Evolutionary conservation across 2,113 vertebrate genomes (phyloP).

Genomic region (Kryptolebias marmoratus): DNA sequence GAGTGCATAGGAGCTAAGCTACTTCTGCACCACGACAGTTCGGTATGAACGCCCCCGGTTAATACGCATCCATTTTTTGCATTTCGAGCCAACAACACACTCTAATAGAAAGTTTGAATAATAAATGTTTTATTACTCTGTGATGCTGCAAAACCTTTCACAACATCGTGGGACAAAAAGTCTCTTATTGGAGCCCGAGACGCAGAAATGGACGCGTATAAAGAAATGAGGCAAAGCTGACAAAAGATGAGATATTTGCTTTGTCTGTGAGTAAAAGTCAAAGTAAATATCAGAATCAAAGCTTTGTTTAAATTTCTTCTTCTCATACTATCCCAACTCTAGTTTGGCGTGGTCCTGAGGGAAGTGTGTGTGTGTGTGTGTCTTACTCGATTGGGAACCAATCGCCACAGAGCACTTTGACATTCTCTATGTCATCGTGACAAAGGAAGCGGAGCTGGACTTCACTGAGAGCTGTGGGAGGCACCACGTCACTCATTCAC

Average conservation of each 20-base stretch:
- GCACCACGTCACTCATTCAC: conserved; percentile 99
- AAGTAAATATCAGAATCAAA: neutral
- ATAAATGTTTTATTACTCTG: too few relatives aligned
- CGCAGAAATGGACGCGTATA: too few relatives aligned
- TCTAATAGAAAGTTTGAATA: too few relatives aligned
- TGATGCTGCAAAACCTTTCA: too few relatives aligned
- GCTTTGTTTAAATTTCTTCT: neutral
- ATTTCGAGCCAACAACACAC: too few relatives aligned
- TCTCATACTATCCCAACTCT: too few relatives aligned
- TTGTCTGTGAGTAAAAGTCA: neutral
- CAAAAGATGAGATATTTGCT: neutral
- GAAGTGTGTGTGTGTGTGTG: neutral
- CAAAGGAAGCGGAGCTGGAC: conserved; percentile 96
- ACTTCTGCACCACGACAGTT: too few relatives aligned
- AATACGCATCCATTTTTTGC: too few relatives aligned
- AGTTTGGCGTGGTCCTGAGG: neutral
- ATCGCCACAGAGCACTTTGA: conserved; percentile 95
- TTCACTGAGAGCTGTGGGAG: conserved; percentile 92
- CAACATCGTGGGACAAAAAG: neutral
- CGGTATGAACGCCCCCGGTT: too few relatives aligned
- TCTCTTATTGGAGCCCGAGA: neutral
- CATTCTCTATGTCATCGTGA: conserved; percentile 98
- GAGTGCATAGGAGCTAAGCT: too few relatives aligned
- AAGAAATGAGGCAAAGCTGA: neutral
- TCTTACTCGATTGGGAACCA: conserved; percentile 99